Percentiles rank a stretch among this genome's conserved stretches.
Evolutionary conservation across 2,113 vertebrate species (phyloP).

Genomic region (Oryzias javanicus): DNA sequence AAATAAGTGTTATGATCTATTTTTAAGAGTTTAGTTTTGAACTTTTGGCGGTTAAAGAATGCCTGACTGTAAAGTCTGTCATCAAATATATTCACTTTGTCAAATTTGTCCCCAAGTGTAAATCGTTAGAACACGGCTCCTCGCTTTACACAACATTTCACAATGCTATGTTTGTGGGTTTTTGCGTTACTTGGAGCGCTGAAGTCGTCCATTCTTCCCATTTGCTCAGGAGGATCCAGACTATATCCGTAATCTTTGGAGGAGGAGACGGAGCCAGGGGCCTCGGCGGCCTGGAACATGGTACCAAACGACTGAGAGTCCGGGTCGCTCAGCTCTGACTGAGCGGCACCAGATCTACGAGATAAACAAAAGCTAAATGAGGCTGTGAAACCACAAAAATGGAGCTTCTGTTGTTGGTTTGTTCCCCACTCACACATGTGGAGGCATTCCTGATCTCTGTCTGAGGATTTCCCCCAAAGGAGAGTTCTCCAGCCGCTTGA

Average conservation of each 20-base stretch:
- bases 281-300: conserved; percentile 52
- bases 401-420: no score
- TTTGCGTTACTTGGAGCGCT: conserved; percentile 41
- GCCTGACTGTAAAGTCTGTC: no score
- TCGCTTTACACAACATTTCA: not conserved
- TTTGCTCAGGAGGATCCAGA: conserved; percentile 16
- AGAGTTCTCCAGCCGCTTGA: conserved; percentile 87
- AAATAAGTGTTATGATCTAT: no score
- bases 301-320: conserved; percentile 40
- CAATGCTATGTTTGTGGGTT: not conserved
- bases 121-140: no score
- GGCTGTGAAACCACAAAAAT: not conserved
- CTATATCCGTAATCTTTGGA: conserved; percentile 25
- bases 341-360: conserved; percentile 25
- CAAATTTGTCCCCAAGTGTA: no score
- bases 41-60: no score
- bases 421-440: conserved; percentile 36
- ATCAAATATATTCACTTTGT: no score
- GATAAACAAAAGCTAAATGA: not conserved
- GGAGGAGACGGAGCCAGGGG: not conserved
- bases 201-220: conserved; percentile 33
- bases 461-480: conserved; percentile 85
- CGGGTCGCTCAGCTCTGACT: conserved; percentile 59
- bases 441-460: conserved; percentile 54
- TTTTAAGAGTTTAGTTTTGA: no score